Percentiles rank a stretch among this genome's conserved stretches.
Evolutionary conservation across 2,113 vertebrate species (phyloP).

Genomic region (Gymnorhina tibicen): DNA sequence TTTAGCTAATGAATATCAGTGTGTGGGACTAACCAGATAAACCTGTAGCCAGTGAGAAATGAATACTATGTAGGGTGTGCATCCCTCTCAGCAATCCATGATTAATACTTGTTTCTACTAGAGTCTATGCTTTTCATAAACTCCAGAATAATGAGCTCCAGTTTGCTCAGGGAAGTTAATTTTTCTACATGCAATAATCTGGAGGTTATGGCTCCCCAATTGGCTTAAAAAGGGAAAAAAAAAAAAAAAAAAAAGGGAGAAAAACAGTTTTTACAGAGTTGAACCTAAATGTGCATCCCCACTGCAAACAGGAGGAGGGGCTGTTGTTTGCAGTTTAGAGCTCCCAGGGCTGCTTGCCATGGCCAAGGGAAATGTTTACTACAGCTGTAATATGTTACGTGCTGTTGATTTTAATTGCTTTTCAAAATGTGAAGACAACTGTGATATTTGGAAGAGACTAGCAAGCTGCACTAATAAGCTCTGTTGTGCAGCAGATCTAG

Average conservation of each 20-base stretch:
- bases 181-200: neutral
- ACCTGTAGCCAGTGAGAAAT: slow-evolving; percentile 19
- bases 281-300: neutral
- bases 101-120: neutral
- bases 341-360: neutral
- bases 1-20: slow-evolving; percentile 2
- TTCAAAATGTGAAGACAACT: slow-evolving; percentile 47
- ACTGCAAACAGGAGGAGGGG: slow-evolving; percentile 34
- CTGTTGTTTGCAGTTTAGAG: slow-evolving; percentile 32
- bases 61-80: neutral
- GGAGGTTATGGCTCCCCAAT: neutral
- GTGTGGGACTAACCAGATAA: slow-evolving; percentile 15
- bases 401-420: slow-evolving; percentile 39
- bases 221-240: neutral
- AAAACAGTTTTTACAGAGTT: neutral
- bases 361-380: slow-evolving; percentile 11
- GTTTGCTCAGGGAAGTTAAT: neutral
- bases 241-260: neutral
- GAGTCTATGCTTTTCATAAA: neutral
- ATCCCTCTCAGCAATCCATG: neutral
- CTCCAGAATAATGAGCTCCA: neutral
- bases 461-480: neutral
- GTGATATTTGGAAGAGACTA: neutral
- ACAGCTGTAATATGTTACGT: neutral
- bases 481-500: neutral